These are phyloP conservation scores for Apis mellifera DNA, from an alignment of 1,140 invertebrate species.

Conservation along the genomic window DNA sequence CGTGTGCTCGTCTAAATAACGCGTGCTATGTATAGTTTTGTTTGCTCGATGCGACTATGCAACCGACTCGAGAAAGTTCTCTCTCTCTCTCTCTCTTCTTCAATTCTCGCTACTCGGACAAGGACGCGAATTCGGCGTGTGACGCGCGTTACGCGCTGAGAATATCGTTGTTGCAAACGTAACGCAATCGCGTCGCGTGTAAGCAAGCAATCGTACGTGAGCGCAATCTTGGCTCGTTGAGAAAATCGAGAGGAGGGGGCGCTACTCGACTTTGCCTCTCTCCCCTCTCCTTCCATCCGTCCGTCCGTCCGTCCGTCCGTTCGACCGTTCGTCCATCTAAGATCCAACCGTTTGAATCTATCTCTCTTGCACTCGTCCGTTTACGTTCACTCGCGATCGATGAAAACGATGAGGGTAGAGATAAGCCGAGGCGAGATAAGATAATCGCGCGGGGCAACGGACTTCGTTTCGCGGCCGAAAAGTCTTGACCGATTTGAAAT, in stretches of 20 bases:
- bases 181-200: slow-evolving; percentile 15
- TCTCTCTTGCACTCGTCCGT: too few relatives aligned
- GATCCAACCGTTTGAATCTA: too few relatives aligned
- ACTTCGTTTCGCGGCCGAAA: too few relatives aligned
- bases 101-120: not conserved
- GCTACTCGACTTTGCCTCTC: not conserved
- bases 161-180: not conserved
- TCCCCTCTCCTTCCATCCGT: not conserved
- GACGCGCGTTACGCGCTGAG: not conserved
- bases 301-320: not conserved
- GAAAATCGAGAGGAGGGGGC: not conserved
- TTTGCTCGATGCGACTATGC: too few relatives aligned
- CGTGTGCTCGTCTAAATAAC: too few relatives aligned
- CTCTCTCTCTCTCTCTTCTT: not conserved
- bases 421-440: too few relatives aligned
- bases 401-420: too few relatives aligned
- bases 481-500: too few relatives aligned
- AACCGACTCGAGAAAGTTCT: too few relatives aligned
- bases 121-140: not conserved
- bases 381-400: too few relatives aligned
- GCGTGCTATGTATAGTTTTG: too few relatives aligned
- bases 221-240: slow-evolving; percentile 9
- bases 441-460: too few relatives aligned
- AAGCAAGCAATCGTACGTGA: slow-evolving; percentile 15
- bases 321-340: not conserved